A percentile compares a stretch with the other conserved stretches of the same genome.
These are phyloP conservation scores for Amphiduros pacificus DNA, from an alignment of 2,888 invertebrate species.

Conservation along the genomic window DNA sequence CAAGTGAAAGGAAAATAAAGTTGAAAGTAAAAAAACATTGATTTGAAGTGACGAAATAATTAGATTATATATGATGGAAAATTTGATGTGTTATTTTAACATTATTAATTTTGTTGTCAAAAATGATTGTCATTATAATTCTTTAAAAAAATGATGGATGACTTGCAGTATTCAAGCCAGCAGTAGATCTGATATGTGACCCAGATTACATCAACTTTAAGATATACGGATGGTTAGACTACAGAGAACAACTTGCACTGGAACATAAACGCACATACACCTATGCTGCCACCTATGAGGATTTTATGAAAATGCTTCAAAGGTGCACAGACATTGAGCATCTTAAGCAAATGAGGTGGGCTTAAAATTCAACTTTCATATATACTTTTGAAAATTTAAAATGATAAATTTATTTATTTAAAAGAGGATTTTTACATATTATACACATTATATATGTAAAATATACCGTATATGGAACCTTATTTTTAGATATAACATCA, in stretches of 20 bases:
- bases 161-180: conserved; percentile 74
- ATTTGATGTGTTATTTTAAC: too few relatives aligned
- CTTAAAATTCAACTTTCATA: too few relatives aligned
- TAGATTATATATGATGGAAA: too few relatives aligned
- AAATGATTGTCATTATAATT: not conserved
- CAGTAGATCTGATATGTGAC: conserved; percentile 81
- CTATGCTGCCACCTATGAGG: conserved; percentile 86
- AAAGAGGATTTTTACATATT: too few relatives aligned
- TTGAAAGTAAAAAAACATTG: too few relatives aligned
- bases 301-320: conserved; percentile 82
- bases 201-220: conserved; percentile 90
- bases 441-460: too few relatives aligned
- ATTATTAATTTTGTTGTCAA: too few relatives aligned
- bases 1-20: too few relatives aligned
- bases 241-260: conserved; percentile 72
- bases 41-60: too few relatives aligned
- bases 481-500: conserved; percentile 74
- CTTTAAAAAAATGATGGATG: not conserved
- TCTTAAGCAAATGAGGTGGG: conserved; percentile 78
- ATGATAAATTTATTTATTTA: too few relatives aligned
- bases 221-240: conserved; percentile 79
- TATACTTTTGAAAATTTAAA: too few relatives aligned
- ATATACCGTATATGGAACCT: not conserved
- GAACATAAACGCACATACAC: conserved; percentile 78
- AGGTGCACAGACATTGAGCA: conserved; percentile 80